phyloP scores from a whole-genome alignment of 2,113 vertebrate genomes.

The Vulpes lagopus region DNA sequence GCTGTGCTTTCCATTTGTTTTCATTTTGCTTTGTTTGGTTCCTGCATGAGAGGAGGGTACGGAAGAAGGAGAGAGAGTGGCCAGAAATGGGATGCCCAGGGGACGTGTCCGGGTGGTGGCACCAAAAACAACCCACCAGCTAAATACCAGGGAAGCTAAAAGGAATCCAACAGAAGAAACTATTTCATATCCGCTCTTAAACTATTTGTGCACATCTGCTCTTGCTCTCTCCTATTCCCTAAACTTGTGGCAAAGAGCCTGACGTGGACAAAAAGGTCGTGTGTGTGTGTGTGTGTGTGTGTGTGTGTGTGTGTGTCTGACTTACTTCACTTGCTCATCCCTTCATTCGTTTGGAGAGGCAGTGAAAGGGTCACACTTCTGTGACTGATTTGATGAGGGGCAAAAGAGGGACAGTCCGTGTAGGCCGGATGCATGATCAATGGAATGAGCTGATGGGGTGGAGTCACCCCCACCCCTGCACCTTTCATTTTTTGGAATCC shows the following conservation, averaged over 20 bases:
- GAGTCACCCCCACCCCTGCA: not conserved
- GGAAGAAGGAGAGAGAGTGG: not conserved
- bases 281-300: not conserved
- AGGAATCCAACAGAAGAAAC: not conserved
- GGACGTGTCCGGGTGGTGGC: fast-evolving
- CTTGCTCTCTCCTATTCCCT: not conserved
- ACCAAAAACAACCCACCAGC: not conserved
- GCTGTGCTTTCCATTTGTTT: not conserved
- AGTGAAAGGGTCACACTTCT: fast-evolving
- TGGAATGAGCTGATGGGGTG: not conserved
- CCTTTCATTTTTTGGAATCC: not conserved
- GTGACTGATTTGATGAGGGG: not conserved
- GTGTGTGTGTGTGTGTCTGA: not conserved
- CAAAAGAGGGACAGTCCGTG: fast-evolving
- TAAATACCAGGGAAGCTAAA: not conserved
- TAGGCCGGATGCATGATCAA: not conserved
- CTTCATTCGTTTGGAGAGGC: not conserved
- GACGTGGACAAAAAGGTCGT: too few relatives aligned
- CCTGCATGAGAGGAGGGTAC: not conserved
- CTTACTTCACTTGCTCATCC: not conserved
- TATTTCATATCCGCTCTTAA: not conserved
- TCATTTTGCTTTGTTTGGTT: not conserved
- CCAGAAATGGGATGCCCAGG: not conserved
- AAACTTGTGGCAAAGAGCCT: not conserved
- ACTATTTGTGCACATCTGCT: not conserved